Evolutionary conservation across 2,797 vertebrate genomes (phyloP).

Genomic region (Vespertilio murinus): DNA sequence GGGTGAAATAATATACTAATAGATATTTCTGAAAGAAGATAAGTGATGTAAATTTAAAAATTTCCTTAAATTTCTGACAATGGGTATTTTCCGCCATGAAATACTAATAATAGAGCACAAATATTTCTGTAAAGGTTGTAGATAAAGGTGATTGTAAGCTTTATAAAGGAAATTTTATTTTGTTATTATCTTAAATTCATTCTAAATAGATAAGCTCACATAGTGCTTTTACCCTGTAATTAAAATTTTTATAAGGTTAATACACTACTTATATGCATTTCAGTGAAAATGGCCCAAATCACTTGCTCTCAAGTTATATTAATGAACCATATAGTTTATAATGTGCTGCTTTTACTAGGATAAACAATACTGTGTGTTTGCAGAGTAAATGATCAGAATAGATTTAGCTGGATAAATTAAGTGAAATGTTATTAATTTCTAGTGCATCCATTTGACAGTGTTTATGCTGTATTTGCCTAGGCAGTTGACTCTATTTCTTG

Average conservation of each 20-base stretch:
- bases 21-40: background rate
- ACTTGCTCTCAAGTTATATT: background rate
- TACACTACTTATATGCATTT: background rate
- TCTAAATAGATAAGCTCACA: background rate
- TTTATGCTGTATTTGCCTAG: background rate
- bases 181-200: background rate
- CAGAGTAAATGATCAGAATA: background rate
- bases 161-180: background rate
- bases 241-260: background rate
- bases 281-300: background rate
- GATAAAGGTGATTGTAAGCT: background rate
- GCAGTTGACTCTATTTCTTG: background rate
- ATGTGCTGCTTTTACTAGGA: slow-evolving; percentile 10
- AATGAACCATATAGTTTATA: background rate
- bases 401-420: background rate
- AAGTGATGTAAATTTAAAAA: background rate
- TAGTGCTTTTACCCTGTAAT: background rate
- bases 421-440: slow-evolving; percentile 11
- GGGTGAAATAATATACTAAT: background rate
- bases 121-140: background rate
- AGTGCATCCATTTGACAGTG: background rate
- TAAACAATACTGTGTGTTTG: background rate
- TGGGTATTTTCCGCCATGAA: background rate
- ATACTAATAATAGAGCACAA: background rate
- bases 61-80: background rate